phyloP scores from a whole-genome alignment of 2,113 vertebrate species.

The Syrmaticus mikado region DNA sequence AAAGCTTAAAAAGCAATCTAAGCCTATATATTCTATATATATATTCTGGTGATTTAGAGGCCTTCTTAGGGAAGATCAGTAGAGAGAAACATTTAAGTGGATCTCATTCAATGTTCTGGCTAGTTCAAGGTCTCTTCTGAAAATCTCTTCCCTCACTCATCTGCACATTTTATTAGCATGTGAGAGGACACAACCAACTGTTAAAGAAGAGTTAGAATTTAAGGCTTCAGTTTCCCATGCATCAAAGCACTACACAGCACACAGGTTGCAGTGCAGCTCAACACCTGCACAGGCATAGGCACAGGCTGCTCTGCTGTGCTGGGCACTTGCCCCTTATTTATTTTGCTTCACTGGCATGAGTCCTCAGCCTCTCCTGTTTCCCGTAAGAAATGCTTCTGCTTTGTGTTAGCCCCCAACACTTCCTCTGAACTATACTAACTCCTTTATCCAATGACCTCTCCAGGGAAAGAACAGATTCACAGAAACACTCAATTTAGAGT shows the following conservation, averaged over 20 bases:
- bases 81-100: background rate
- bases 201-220: background rate
- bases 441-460: background rate
- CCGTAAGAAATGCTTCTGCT: background rate
- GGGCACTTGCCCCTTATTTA: background rate
- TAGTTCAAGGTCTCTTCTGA: background rate
- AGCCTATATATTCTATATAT: background rate
- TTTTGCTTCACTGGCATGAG: background rate
- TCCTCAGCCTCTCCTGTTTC: background rate
- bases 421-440: background rate
- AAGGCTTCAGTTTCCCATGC: background rate
- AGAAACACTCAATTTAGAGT: background rate
- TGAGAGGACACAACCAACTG: background rate
- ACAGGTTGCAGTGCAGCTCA: background rate
- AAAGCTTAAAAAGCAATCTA: background rate
- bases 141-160: background rate
- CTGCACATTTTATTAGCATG: background rate
- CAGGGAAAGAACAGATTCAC: background rate
- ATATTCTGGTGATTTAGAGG: background rate
- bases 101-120: background rate
- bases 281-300: background rate
- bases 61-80: background rate
- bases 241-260: background rate
- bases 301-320: background rate
- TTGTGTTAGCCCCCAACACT: background rate